These are phyloP conservation scores for Amblyteles armatorius DNA, from an alignment of 2,888 invertebrate species.

Conservation along the genomic window DNA sequence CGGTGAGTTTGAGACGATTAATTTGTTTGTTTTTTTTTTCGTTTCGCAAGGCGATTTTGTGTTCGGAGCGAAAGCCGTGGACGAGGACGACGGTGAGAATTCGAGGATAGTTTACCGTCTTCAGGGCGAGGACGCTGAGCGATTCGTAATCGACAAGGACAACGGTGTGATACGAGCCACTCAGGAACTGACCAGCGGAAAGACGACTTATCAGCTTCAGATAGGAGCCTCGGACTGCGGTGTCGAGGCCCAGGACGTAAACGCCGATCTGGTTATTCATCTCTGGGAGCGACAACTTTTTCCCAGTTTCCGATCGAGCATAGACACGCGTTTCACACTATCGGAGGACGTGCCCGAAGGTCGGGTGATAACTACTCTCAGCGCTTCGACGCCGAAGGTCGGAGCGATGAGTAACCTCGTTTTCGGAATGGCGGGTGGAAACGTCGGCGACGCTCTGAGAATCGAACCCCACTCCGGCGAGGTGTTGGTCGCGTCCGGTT, in stretches of 20 bases:
- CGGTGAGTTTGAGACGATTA: background rate
- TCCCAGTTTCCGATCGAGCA: conserved; percentile 91
- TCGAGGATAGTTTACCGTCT: conserved; percentile 93
- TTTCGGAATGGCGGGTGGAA: conserved; percentile 97
- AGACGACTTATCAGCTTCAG: conserved; percentile 89
- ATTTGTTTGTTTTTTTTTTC: conserved; percentile 15
- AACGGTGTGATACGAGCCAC: conserved; percentile 95
- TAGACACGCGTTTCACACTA: conserved; percentile 91
- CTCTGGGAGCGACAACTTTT: conserved; percentile 92
- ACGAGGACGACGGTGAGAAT: conserved; percentile 93
- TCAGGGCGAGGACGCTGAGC: conserved; percentile 91
- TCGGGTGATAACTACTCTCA: conserved; percentile 90
- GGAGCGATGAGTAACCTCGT: conserved; percentile 89
- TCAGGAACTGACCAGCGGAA: conserved; percentile 88
- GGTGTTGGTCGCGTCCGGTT: conserved; percentile 91
- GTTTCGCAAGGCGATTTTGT: conserved; percentile 89
- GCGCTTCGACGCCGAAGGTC: conserved; percentile 92
- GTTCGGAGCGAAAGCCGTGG: conserved; percentile 94
- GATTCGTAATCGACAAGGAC: conserved; percentile 91
- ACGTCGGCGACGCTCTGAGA: conserved; percentile 93
- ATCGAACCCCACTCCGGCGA: conserved; percentile 93
- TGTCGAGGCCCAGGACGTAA: conserved; percentile 88
- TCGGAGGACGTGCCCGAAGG: conserved; percentile 93
- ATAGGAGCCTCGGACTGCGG: conserved; percentile 95
- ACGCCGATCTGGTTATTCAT: conserved; percentile 91